Conservation (phyloP, 64 coral and sea anemone species). For the Montipora sp. region DNA sequence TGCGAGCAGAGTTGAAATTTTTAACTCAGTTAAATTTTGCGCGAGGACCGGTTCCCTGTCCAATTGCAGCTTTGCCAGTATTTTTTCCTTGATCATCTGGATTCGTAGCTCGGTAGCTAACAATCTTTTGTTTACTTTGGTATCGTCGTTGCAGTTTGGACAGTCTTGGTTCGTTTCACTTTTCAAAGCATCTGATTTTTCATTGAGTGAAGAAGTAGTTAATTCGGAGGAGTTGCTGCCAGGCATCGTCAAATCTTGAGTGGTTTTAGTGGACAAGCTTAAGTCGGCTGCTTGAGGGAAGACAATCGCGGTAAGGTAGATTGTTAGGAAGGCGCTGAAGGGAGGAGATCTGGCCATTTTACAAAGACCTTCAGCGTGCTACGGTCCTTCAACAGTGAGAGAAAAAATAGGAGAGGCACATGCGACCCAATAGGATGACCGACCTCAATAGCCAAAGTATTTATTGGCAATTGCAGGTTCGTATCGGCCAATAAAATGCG, state of each 20-base stretch:
- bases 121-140: background rate
- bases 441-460: background rate
- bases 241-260: background rate
- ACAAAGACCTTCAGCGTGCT: background rate
- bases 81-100: constrained; percentile 35
- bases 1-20: background rate
- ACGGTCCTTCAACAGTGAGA: background rate
- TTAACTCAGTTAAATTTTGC: constrained; percentile 6
- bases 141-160: background rate
- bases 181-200: no score
- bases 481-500: constrained; percentile 20
- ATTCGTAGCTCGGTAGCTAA: background rate
- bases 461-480: background rate
- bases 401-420: background rate
- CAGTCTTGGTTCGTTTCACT: background rate
- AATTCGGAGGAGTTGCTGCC: constrained; percentile 2
- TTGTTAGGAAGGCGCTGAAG: background rate
- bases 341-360: constrained; percentile 12
- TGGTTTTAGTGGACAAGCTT: background rate
- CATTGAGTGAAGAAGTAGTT: background rate
- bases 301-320: constrained; percentile 24
- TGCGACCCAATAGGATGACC: background rate
- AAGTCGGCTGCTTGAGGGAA: constrained; percentile 1
- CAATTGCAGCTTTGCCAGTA: constrained; percentile 19
- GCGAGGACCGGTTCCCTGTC: constrained; percentile 1